A percentile compares a stretch with the other conserved stretches of the same genome.
Conservation (phyloP, 64 coral and sea anemone species). For the Actinia equina region DNA sequence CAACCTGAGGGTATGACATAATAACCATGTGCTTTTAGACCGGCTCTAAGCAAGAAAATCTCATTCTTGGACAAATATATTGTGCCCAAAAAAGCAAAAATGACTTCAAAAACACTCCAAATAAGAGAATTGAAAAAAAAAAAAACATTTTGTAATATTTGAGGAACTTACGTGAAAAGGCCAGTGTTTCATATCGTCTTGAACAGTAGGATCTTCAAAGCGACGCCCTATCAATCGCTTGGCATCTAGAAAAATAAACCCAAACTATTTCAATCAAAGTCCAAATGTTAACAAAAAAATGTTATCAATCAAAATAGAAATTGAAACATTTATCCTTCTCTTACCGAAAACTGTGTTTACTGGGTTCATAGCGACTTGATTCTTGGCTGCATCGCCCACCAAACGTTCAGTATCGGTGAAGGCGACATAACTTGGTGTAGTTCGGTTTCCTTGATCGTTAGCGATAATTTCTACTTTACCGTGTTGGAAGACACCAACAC, state of each 20-base stretch:
- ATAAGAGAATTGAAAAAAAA: constrained; percentile 6
- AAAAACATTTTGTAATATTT: background rate
- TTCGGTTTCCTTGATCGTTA: constrained; percentile 79
- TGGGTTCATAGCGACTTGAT: constrained; percentile 85
- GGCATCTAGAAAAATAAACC: constrained; percentile 57
- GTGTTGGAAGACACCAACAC: constrained; percentile 80
- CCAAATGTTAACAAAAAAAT: background rate
- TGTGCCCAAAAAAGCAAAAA: too few species aligned
- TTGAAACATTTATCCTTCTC: background rate
- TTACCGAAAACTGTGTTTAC: constrained; percentile 70
- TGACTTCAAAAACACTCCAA: too few species aligned
- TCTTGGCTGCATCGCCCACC: constrained; percentile 73
- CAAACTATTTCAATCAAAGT: background rate
- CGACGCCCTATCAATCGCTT: constrained; percentile 78
- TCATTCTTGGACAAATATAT: background rate
- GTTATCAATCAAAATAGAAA: too few species aligned
- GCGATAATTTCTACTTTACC: constrained; percentile 88
- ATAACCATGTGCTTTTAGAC: background rate
- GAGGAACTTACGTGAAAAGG: constrained; percentile 48
- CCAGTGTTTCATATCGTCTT: constrained; percentile 70
- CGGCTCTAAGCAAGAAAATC: background rate
- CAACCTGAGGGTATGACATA: constrained; percentile 20
- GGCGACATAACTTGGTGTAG: constrained; percentile 80
- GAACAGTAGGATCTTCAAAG: constrained; percentile 42
- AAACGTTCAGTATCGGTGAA: constrained; percentile 71